Evolutionary conservation across 2,113 vertebrate species (phyloP).

Genomic region (Hoplias malabaricus): DNA sequence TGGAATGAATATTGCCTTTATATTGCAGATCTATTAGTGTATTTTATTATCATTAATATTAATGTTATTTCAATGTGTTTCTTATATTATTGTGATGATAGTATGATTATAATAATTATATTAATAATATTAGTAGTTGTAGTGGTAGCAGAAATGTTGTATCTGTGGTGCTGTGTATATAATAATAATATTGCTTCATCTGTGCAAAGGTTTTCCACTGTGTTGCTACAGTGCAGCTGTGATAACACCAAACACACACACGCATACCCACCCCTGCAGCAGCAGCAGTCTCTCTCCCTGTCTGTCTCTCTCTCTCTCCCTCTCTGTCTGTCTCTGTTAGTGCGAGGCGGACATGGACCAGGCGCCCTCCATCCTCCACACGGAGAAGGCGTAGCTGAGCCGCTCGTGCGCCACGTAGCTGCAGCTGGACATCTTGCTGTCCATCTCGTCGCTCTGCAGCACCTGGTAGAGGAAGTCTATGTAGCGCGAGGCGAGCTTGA

Average conservation of each 20-base stretch:
- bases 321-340: conserved; percentile 58
- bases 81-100: too few species aligned
- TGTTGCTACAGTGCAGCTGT: too few species aligned
- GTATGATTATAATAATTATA: too few species aligned
- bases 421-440: conserved; percentile 83
- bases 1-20: too few species aligned
- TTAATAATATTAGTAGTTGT: too few species aligned
- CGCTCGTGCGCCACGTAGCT: conserved; percentile 83
- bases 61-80: too few species aligned
- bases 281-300: conserved; percentile 23
- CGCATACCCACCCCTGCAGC: conserved; percentile 70
- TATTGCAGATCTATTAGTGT: too few species aligned
- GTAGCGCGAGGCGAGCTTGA: conserved; percentile 80
- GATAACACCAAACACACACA: background rate
- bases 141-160: too few species aligned
- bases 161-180: too few species aligned
- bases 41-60: too few species aligned
- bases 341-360: conserved; percentile 83
- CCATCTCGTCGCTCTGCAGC: conserved; percentile 84
- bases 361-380: conserved; percentile 83
- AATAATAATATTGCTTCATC: too few species aligned
- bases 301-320: conserved; percentile 33
- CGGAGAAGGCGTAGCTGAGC: conserved; percentile 82
- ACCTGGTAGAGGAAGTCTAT: conserved; percentile 82
- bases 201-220: too few species aligned